Conservation (phyloP, 2,888 invertebrate species). For the Aspidapion aeneum region DNA sequence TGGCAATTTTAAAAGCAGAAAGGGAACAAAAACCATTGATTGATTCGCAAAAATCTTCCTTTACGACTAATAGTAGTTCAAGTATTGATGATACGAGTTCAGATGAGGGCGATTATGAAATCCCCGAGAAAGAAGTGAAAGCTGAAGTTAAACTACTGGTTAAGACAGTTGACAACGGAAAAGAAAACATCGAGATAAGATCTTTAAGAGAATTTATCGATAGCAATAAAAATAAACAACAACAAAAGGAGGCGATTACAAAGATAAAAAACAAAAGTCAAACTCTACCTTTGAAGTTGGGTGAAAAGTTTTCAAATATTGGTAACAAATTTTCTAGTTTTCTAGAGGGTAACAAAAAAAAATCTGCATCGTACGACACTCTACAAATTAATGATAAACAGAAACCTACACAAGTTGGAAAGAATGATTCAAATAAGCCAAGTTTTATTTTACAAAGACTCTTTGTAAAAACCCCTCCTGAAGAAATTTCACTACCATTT, state of each 20-base stretch:
- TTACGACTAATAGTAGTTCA: conserved; percentile 21
- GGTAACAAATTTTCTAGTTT: conserved; percentile 34
- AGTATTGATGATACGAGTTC: conserved; percentile 27
- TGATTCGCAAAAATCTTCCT: conserved; percentile 12
- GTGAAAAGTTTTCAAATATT: conserved; percentile 29
- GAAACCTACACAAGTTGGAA: neutral
- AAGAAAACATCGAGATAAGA: conserved; percentile 51
- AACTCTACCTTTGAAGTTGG: conserved; percentile 32
- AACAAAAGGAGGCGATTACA: conserved; percentile 5
- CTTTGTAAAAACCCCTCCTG: conserved; percentile 39
- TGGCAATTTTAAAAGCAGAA: conserved; percentile 6
- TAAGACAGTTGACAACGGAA: conserved; percentile 49
- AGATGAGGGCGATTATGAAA: conserved; percentile 37
- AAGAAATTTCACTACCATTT: conserved; percentile 15
- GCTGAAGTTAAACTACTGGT: conserved; percentile 53
- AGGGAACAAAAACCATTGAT: conserved; percentile 15
- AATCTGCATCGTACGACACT: conserved; percentile 27
- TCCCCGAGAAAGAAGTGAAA: conserved; percentile 41
- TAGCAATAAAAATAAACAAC: conserved; percentile 12
- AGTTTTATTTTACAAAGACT: conserved; percentile 43
- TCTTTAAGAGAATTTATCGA: conserved; percentile 46
- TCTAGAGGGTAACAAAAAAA: conserved; percentile 31
- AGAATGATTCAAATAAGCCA: conserved; percentile 29
- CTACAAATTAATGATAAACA: conserved; percentile 13
- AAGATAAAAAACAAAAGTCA: conserved; percentile 27